Evolutionary conservation across 2,888 invertebrate genomes (phyloP), one percentile per base, ranked within the genome.

Genomic region (Drosophila flavopinicola): DNA sequence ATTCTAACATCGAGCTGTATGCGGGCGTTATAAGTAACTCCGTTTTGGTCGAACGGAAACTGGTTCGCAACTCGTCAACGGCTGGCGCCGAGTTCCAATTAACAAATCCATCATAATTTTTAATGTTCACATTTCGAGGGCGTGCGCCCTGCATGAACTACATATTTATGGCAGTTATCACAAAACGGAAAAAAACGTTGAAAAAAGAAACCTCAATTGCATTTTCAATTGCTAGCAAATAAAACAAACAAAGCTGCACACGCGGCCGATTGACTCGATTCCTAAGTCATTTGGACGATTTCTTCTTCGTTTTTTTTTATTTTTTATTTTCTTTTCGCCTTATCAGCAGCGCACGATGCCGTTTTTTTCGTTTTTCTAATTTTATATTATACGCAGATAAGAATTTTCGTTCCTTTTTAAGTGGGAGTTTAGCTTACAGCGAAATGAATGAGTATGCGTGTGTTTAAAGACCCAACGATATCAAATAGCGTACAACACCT

Each of bases 41-140:
- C 27, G n/a, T 42, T 52, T 51, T 29, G 11, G 13, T n/a, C 10
- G 17, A 32, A 35, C 35, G 30, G 38, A 77, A 84, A 80, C 86
- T 84, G 66, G 78, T 77, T 80, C 65, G 77, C 23, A n/a, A n/a
- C 60, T 66, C 61, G 44, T 56, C 59, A 56, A 69, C 17, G 37
- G 69, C 60, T 65, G 77, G 73, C 68, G 66, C 63, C 71, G 73
- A 74, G 76, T 70, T 67, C 41, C 78, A 87, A 88, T 88, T 88
- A 87, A 77, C 88, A 75, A 75, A 74, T 80, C 75, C 67, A 78
- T 89, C 80, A 83, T 88, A 88, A 88, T 88, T 89, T 79, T 66
- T 73, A 85, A 60, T 61, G 65, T 54, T 67, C 66, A 85, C 78
- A 80, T 32, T 29, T 44, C 58, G 59, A 59, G 49, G 77, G 60